Percentiles rank a stretch among this genome's conserved stretches.
These are phyloP conservation scores for Sisyra terminalis DNA, from an alignment of 2,888 invertebrate species.

Conservation along the genomic window DNA sequence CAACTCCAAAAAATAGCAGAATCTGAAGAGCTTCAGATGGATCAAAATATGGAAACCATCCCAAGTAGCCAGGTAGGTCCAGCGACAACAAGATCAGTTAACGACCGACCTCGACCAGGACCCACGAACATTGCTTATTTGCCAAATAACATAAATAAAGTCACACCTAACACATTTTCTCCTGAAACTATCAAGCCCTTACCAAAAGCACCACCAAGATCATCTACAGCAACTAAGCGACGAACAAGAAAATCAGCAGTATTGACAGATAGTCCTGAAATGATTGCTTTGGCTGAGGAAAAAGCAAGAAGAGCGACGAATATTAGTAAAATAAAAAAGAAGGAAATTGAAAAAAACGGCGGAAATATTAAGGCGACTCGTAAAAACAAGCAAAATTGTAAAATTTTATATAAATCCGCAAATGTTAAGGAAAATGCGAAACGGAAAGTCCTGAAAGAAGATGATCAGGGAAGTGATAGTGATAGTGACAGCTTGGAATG, in stretches of 20 bases:
- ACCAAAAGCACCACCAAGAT: constrained; percentile 12
- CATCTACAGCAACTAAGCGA: constrained; percentile 8
- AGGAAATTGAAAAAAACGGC: constrained; percentile 10
- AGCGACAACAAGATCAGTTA: background rate
- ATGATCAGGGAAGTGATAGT: constrained; percentile 1
- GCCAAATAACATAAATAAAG: background rate
- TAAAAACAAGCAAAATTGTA: constrained; percentile 7
- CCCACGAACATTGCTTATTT: background rate
- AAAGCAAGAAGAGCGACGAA: constrained; percentile 8
- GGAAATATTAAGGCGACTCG: constrained; percentile 7
- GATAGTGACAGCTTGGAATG: constrained; percentile 1
- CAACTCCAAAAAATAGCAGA: background rate
- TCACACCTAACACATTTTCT: constrained; percentile 6
- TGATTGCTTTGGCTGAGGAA: constrained; percentile 13
- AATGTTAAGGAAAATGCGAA: constrained; percentile 9
- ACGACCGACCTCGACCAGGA: background rate
- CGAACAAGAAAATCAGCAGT: constrained; percentile 12
- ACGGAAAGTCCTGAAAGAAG: constrained; percentile 8
- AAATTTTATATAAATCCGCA: background rate
- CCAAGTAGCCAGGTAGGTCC: background rate
- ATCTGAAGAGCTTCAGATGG: background rate
- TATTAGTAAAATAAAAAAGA: constrained; percentile 2
- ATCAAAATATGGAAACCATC: constrained; percentile 3
- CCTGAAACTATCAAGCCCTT: constrained; percentile 10
- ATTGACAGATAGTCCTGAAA: constrained; percentile 13